These are phyloP conservation scores for Rhynchonycteris naso DNA, from an alignment of 2,797 vertebrate genomes.

Conservation along the genomic window DNA sequence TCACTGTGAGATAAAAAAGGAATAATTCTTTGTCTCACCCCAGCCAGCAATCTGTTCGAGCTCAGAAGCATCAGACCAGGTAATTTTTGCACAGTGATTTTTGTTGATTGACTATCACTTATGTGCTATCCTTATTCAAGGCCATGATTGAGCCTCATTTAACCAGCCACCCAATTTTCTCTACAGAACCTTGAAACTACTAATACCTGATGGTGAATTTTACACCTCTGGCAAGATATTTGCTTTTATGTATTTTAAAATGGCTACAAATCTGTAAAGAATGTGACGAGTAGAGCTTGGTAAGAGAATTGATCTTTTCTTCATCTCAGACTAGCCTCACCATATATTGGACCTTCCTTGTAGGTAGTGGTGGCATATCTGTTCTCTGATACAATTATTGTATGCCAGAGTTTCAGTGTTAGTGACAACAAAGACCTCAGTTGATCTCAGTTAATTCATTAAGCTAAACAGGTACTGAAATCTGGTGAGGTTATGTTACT, in stretches of 20 bases:
- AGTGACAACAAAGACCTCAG: background rate
- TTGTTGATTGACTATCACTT: background rate
- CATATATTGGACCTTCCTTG: accelerated
- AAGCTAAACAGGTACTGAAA: background rate
- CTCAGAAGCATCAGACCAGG: conserved; percentile 24
- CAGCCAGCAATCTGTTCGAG: conserved; percentile 29
- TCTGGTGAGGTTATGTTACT: background rate
- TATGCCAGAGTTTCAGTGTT: background rate
- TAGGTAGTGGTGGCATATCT: background rate
- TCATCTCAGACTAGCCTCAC: background rate
- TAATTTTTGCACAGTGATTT: background rate
- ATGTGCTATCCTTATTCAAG: background rate
- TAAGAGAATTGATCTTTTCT: conserved; percentile 17
- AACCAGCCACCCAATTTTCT: background rate
- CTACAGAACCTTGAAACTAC: background rate
- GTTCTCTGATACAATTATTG: background rate
- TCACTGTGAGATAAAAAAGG: conserved; percentile 8
- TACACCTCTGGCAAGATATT: background rate
- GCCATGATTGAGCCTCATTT: background rate
- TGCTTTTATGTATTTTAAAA: background rate
- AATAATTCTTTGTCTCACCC: background rate
- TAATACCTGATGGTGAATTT: conserved; percentile 33
- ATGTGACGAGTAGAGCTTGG: background rate
- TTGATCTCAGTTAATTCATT: background rate
- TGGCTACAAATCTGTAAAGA: background rate